These are phyloP conservation scores for Anabacerthia variegaticeps DNA, from an alignment of 2,797 vertebrate genomes.

Conservation along the genomic window DNA sequence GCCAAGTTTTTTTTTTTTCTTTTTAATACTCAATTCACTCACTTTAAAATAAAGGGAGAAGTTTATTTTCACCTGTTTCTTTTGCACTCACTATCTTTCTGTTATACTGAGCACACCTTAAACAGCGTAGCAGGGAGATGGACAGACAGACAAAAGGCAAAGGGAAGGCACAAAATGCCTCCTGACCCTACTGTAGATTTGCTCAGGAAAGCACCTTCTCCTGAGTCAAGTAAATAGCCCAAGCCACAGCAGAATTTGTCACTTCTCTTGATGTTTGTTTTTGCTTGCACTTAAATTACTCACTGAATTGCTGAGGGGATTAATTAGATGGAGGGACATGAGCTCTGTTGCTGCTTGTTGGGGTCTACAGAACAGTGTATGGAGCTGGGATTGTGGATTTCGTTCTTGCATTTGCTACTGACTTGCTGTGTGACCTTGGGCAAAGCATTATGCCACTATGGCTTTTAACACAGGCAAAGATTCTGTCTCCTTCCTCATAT, in stretches of 20 bases:
- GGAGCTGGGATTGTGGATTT: background rate
- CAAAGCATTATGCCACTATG: background rate
- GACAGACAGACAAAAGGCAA: background rate
- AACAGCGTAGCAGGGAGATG: background rate
- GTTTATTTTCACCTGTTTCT: conserved; percentile 59
- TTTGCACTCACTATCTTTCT: background rate
- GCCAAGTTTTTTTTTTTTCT: conserved; percentile 22
- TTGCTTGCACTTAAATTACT: conserved; percentile 36
- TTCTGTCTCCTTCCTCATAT: background rate
- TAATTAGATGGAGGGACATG: background rate
- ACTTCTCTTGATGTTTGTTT: conserved; percentile 23
- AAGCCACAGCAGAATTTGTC: background rate
- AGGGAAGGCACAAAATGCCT: background rate
- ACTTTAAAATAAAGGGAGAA: conserved; percentile 21
- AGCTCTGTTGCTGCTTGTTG: background rate
- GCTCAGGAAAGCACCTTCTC: background rate
- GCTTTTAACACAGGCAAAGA: background rate
- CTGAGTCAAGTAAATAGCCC: background rate
- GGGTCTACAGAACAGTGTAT: background rate
- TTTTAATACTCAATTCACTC: background rate
- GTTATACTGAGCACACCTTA: background rate
- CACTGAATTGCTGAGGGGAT: conserved; percentile 37
- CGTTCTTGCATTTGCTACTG: background rate
- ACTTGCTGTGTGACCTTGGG: background rate
- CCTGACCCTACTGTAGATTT: background rate